phyloP scores from a whole-genome alignment of 2,797 vertebrate species.

The Apogon talboti region DNA sequence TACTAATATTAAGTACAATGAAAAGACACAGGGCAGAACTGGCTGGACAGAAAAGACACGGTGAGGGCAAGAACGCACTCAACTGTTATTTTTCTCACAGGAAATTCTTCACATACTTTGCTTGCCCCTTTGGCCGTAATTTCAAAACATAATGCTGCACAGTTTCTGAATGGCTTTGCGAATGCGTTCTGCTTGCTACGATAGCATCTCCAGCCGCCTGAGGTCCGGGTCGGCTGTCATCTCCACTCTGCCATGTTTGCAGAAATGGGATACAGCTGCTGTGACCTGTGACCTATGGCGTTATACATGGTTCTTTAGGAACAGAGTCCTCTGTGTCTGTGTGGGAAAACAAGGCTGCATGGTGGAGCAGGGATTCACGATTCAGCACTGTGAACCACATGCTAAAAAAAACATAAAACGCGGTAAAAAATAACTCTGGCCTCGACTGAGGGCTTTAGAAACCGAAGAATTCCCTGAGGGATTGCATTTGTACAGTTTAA shows the following conservation, averaged over 20 bases:
- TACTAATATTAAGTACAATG: conserved; percentile 14
- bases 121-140: conserved; percentile 49
- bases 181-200: conserved; percentile 29
- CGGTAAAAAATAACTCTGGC: conserved; percentile 16
- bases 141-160: conserved; percentile 54
- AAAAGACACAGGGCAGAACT: conserved; percentile 4
- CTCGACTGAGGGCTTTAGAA: conserved; percentile 43
- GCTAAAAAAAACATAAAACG: conserved; percentile 30
- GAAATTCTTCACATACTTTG: conserved; percentile 69
- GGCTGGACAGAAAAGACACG: conserved; percentile 21
- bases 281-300: conserved; percentile 64
- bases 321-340: conserved; percentile 34
- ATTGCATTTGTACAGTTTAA: conserved; percentile 45
- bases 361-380: conserved; percentile 8
- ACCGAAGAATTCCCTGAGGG: conserved; percentile 39
- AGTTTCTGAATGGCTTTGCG: conserved; percentile 35
- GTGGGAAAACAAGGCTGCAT: conserved; percentile 41
- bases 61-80: conserved; percentile 9
- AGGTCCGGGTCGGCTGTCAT: conserved; percentile 55
- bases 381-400: conserved; percentile 35
- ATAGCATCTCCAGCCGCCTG: conserved; percentile 45
- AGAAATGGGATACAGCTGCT: conserved; percentile 44
- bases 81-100: conserved; percentile 50
- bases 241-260: conserved; percentile 59
- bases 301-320: conserved; percentile 35